Percentiles rank a stretch among this genome's conserved stretches.
Conservation (phyloP, 2,888 invertebrate genomes). For the Nineta flava region DNA sequence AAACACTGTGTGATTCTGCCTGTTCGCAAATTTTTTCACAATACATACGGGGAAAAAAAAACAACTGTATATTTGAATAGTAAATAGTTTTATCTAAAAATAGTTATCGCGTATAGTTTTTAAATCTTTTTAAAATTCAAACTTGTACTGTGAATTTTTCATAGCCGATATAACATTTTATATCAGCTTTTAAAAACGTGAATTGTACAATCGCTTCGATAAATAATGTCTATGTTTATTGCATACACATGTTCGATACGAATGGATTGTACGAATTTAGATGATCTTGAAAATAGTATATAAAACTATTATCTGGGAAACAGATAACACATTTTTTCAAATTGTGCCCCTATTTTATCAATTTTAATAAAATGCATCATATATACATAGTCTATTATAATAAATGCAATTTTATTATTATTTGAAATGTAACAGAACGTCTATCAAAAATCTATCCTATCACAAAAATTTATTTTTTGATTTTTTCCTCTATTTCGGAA, state of each 20-base stretch:
- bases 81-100: no score
- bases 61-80: no score
- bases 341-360: slow-evolving; percentile 5
- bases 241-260: neutral
- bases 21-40: neutral
- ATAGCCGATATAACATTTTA: slow-evolving; percentile 1
- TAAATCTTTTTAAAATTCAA: slow-evolving; percentile 1
- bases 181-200: slow-evolving; percentile 4
- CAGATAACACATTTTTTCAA: slow-evolving; percentile 6
- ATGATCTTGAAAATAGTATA: slow-evolving; percentile 3
- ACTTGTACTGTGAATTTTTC: neutral
- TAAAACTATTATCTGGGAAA: slow-evolving; percentile 2
- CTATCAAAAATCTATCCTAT: no score
- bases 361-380: neutral
- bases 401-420: no score
- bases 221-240: neutral
- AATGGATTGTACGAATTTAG: no score
- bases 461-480: no score
- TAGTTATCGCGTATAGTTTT: neutral
- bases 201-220: neutral
- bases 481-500: no score
- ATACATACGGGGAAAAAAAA: no score
- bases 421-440: no score
- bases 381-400: no score
- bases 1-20: neutral